Evolutionary conservation across 2,888 invertebrate species (phyloP).

Genomic region (Lepidocyrtinus sp.): DNA sequence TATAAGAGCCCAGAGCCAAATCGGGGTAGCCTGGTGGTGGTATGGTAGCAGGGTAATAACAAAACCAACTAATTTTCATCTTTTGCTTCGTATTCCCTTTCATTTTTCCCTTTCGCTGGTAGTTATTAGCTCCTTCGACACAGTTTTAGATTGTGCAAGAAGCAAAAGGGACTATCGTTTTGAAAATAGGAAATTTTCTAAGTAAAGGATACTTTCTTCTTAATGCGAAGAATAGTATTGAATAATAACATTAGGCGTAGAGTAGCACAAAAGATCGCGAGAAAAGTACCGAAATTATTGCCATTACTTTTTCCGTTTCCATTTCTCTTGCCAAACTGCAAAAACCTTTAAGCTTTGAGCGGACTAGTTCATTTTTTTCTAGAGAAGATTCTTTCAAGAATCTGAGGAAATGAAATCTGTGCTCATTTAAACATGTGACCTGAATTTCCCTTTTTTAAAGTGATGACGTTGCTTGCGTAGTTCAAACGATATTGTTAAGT

Average conservation of each 20-base stretch:
- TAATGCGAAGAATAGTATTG: neutral
- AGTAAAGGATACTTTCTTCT: neutral
- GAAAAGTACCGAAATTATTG: constrained; percentile 23
- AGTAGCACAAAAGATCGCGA: constrained; percentile 17
- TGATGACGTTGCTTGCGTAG: neutral
- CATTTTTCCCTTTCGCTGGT: neutral
- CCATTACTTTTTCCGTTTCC: constrained; percentile 1
- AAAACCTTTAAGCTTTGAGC: neutral
- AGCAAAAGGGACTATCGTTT: neutral
- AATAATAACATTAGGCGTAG: neutral
- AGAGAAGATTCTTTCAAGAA: constrained; percentile 11
- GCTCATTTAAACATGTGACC: neutral
- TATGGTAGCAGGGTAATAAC: neutral
- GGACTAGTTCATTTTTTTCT: neutral
- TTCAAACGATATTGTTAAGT: neutral
- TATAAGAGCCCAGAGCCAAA: neutral
- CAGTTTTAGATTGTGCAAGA: neutral
- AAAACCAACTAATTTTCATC: neutral
- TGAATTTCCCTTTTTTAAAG: neutral
- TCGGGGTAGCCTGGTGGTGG: neutral
- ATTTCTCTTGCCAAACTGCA: constrained; percentile 3
- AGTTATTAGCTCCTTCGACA: neutral
- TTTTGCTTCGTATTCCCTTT: neutral
- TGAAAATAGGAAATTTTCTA: neutral
- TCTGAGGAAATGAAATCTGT: constrained; percentile 17